phyloP scores from a whole-genome alignment of 2,113 vertebrate species.

The Tretioscincus oriximinensis region DNA sequence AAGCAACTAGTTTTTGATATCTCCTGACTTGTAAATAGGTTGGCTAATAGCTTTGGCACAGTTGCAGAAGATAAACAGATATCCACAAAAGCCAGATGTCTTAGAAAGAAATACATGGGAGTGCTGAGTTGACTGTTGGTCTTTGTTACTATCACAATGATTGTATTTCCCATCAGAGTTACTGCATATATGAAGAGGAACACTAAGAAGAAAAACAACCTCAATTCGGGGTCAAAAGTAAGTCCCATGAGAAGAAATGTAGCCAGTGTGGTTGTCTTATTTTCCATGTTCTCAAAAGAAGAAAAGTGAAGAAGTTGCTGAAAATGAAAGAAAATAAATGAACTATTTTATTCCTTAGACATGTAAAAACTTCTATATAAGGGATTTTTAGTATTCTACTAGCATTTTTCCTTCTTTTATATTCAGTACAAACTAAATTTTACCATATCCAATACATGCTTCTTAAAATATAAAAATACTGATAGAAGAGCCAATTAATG shows the following conservation, averaged over 20 bases:
- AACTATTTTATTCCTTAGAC: too few relatives aligned
- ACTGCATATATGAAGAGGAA: conserved; percentile 22
- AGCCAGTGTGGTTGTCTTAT: neutral
- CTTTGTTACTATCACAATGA: conserved; percentile 22
- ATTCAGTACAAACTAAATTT: too few relatives aligned
- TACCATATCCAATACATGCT: too few relatives aligned
- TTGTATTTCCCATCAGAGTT: conserved; percentile 23
- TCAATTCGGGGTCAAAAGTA: neutral
- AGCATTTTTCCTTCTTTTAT: too few relatives aligned
- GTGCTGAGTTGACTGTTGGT: conserved; percentile 6
- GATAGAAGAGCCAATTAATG: too few relatives aligned
- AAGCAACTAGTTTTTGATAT: conserved; percentile 32
- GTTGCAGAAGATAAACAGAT: conserved; percentile 30
- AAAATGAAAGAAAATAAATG: too few relatives aligned
- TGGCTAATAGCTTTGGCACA: conserved; percentile 28
- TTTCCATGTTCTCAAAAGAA: neutral
- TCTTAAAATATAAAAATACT: too few relatives aligned
- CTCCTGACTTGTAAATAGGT: neutral
- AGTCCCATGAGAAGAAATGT: conserved; percentile 1
- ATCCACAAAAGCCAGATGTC: conserved; percentile 28
- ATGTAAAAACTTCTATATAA: too few relatives aligned
- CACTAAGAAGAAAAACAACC: neutral
- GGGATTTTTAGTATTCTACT: too few relatives aligned
- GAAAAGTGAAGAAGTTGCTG: neutral
- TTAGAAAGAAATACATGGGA: conserved; percentile 36